These are phyloP conservation scores for Mechanitis mazaeus DNA, from an alignment of 2,888 invertebrate genomes.

Conservation along the genomic window DNA sequence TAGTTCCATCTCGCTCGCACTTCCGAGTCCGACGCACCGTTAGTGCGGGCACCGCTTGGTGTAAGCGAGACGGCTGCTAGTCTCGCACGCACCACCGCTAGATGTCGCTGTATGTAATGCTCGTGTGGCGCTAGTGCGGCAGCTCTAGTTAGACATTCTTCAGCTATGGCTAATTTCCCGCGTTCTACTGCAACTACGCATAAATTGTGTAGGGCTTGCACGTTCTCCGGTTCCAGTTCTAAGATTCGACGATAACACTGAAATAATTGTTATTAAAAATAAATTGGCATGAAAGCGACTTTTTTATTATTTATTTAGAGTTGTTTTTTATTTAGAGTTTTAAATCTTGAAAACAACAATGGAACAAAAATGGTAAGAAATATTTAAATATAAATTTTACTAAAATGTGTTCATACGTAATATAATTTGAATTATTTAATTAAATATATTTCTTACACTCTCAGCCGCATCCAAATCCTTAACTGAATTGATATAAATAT, in stretches of 20 bases:
- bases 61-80: conserved; percentile 64
- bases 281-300: too few relatives aligned
- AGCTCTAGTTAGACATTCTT: conserved; percentile 88
- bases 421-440: too few relatives aligned
- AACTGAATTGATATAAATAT: conserved; percentile 96
- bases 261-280: conserved; percentile 10
- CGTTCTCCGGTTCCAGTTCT: conserved; percentile 90
- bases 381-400: not conserved
- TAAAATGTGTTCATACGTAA: not conserved
- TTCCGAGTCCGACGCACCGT: conserved; percentile 38
- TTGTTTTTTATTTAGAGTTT: not conserved
- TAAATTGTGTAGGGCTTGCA: conserved; percentile 95
- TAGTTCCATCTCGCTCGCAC: conserved; percentile 73
- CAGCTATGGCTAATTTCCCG: conserved; percentile 89
- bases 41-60: conserved; percentile 29
- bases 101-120: conserved; percentile 92
- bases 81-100: conserved; percentile 89
- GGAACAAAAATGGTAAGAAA: not conserved
- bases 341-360: not conserved
- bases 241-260: conserved; percentile 94
- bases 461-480: conserved; percentile 96
- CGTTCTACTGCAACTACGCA: conserved; percentile 97
- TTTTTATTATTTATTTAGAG: too few relatives aligned
- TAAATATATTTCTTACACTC: conserved; percentile 78
- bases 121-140: conserved; percentile 90